These are phyloP conservation scores for Oreocharis arfaki DNA, from an alignment of 2,113 vertebrate species.

Conservation along the genomic window DNA sequence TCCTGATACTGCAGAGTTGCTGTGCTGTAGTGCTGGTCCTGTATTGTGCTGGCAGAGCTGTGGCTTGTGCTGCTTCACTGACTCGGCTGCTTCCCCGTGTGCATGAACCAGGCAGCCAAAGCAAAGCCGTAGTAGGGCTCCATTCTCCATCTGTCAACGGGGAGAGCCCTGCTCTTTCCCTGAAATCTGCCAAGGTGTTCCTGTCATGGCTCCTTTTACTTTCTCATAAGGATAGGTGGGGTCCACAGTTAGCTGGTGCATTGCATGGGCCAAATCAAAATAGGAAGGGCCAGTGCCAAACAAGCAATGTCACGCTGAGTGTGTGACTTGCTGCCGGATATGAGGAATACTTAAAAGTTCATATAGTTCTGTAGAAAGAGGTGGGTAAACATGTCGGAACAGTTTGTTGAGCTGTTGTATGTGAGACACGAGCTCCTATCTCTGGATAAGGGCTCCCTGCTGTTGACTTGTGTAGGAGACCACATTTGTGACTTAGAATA, in stretches of 20 bases:
- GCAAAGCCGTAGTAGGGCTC: accelerated
- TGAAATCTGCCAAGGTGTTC: not conserved
- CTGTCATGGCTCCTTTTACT: not conserved
- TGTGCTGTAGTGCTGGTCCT: not conserved
- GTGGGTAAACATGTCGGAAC: not conserved
- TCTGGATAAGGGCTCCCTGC: not conserved
- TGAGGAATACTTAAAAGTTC: not conserved
- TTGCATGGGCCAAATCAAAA: not conserved
- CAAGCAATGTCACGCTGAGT: not conserved
- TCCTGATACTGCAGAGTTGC: not conserved
- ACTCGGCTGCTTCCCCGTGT: accelerated
- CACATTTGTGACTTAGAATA: not conserved
- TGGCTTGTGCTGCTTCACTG: not conserved
- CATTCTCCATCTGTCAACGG: not conserved
- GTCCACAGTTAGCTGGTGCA: accelerated
- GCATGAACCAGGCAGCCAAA: not conserved
- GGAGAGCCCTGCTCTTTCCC: not conserved
- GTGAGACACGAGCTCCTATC: not conserved
- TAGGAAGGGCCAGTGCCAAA: not conserved
- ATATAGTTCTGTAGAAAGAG: not conserved
- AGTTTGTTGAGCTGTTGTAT: not conserved
- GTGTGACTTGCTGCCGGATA: not conserved
- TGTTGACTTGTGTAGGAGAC: not conserved
- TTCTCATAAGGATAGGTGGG: not conserved
- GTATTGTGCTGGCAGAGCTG: not conserved